These are phyloP conservation scores for Magallana angulata DNA, from an alignment of 1,140 invertebrate species.

Conservation along the genomic window DNA sequence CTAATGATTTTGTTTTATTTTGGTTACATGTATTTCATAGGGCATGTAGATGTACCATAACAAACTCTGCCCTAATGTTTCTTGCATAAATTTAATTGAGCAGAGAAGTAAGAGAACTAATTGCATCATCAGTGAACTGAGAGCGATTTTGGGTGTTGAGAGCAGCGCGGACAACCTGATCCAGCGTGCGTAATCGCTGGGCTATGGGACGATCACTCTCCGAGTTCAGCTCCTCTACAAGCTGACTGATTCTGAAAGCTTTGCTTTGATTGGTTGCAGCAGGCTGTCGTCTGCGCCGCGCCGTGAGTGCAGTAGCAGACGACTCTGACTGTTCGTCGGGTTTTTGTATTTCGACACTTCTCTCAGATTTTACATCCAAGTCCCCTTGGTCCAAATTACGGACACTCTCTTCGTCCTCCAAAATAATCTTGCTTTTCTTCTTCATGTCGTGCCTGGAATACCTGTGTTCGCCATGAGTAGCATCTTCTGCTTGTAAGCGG, in stretches of 20 bases:
- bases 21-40: background rate
- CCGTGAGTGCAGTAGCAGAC: background rate
- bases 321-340: background rate
- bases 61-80: background rate
- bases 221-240: conserved; percentile 43
- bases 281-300: background rate
- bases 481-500: background rate
- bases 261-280: background rate
- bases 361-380: background rate
- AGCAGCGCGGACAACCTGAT: conserved; percentile 29
- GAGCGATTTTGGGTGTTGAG: conserved; percentile 20
- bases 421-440: conserved; percentile 7
- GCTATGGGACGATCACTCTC: background rate
- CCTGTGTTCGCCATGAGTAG: background rate
- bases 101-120: background rate
- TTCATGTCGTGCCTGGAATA: background rate
- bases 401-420: conserved; percentile 15
- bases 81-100: background rate
- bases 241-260: conserved; percentile 24
- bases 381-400: background rate
- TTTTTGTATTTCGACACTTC: conserved; percentile 3
- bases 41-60: background rate
- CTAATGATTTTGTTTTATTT: background rate
- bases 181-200: conserved; percentile 23
- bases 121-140: background rate